Conservation (phyloP, 2,888 invertebrate species). For the Drosophila algonquin region DNA sequence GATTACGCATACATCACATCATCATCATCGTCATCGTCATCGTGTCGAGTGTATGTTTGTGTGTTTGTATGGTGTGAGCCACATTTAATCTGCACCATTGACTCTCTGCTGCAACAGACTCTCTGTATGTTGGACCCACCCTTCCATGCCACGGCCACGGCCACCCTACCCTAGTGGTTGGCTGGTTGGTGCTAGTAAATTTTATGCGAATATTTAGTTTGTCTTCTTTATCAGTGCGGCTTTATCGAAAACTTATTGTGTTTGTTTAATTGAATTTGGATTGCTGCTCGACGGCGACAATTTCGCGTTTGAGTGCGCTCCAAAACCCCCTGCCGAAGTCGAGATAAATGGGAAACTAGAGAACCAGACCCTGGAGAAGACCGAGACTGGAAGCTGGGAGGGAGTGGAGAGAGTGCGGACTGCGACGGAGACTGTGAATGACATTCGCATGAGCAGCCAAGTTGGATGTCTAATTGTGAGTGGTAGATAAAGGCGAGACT, state of each 20-base stretch:
- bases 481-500: constrained; percentile 72
- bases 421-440: neutral
- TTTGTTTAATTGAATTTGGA: constrained; percentile 84
- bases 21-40: constrained; percentile 47
- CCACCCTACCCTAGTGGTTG: constrained; percentile 6
- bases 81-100: constrained; percentile 81
- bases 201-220: constrained; percentile 81
- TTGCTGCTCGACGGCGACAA: constrained; percentile 72
- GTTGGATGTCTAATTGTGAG: constrained; percentile 71
- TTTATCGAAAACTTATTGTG: constrained; percentile 83
- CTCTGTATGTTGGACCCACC: neutral
- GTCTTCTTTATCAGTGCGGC: constrained; percentile 78
- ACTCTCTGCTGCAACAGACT: constrained; percentile 72
- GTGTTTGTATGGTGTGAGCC: constrained; percentile 56
- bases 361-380: neutral
- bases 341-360: constrained; percentile 55
- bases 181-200: constrained; percentile 57
- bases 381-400: neutral
- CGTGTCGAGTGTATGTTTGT: constrained; percentile 25
- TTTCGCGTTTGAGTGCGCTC: constrained; percentile 71
- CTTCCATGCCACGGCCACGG: constrained; percentile 19
- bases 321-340: constrained; percentile 47
- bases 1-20: constrained; percentile 71
- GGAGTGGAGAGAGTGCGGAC: neutral
- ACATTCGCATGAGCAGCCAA: constrained; percentile 23